These are phyloP conservation scores for Falcaria lacertinaria DNA, from an alignment of 2,888 invertebrate species.

Conservation along the genomic window DNA sequence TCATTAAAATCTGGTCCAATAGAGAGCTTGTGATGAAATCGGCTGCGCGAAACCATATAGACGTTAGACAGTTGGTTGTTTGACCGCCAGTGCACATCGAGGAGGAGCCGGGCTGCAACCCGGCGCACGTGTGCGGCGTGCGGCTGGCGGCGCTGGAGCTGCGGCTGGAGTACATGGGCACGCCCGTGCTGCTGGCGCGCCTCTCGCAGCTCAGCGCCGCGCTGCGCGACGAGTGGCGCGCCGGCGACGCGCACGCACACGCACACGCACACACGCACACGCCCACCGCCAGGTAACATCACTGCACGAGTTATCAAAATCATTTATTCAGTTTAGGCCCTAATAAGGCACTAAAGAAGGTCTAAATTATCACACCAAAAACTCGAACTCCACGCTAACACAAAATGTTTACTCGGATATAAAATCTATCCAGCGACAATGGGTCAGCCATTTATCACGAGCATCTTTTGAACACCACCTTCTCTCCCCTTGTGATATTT, in stretches of 20 bases:
- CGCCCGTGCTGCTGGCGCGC: slow-evolving; percentile 94
- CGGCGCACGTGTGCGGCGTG: slow-evolving; percentile 91
- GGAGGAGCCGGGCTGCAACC: slow-evolving; percentile 94
- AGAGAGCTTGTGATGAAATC: too few relatives aligned
- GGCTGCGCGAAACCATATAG: too few relatives aligned
- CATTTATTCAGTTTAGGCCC: slow-evolving; percentile 14
- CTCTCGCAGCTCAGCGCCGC: slow-evolving; percentile 90
- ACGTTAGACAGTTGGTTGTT: neutral
- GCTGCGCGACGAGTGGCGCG: slow-evolving; percentile 91
- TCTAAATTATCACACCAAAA: too few relatives aligned
- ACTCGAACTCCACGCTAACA: too few relatives aligned
- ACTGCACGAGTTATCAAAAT: slow-evolving; percentile 13
- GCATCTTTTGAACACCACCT: too few relatives aligned
- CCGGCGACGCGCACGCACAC: slow-evolving; percentile 13
- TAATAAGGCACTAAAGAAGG: too few relatives aligned
- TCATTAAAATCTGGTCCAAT: too few relatives aligned
- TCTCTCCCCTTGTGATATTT: too few relatives aligned
- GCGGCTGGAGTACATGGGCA: slow-evolving; percentile 98
- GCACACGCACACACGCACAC: slow-evolving; percentile 23
- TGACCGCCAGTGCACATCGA: slow-evolving; percentile 85
- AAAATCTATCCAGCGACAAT: too few relatives aligned
- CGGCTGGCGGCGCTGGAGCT: slow-evolving; percentile 92
- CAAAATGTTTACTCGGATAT: too few relatives aligned
- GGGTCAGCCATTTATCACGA: too few relatives aligned
- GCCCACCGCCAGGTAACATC: slow-evolving; percentile 26